Evolutionary conservation across 2,113 vertebrate genomes (phyloP), one percentile per base, ranked within the genome.

Genomic region (Nibea coibor): DNA sequence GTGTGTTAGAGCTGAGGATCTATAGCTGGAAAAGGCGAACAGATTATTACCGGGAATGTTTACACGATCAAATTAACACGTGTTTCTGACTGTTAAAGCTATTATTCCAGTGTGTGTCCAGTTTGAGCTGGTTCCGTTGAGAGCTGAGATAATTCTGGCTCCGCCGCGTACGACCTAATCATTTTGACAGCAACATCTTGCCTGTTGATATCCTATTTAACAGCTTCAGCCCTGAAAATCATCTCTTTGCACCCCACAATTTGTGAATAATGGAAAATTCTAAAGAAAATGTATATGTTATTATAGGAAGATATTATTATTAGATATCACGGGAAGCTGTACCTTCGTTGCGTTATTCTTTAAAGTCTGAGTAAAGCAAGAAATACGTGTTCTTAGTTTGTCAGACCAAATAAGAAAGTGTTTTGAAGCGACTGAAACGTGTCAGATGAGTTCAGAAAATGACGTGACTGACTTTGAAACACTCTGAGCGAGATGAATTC

Each of bases 71-170:
- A 39, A 57, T 35, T 19, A 31, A 16, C 62, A 56, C 15, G 16
- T 59, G 31, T 10, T 28, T 39, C 59, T 12, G 10, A 57, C 45
- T 78, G 63, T n/a, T 63, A n/a, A 73, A 50, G 28, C 17, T 15
- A 22, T 64, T 35, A 47, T 58, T 51, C 54, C 20, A 17, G 24
- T 53, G 28, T 83, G 47, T 48, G 45, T 54, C 22, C 53, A 12
- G 45, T 53, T 67, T 59, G 66, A 66, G 28, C 10, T 10, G 45
- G 14, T 14, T 15, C 58, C 53, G 35, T 14, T 24, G n/a, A 56
- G 53, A 22, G 20, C 4, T 54, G 53, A 61, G 61, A 48, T 42
- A 39, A 9, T 22, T 57, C 50, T 70, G 80, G 39, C n/a, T 78
- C 20, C 5, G 16, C 54, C 39, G 47, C 47, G 19, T 19, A 10